Base-by-base conservation (phyloP, 2,888 invertebrate species). In the Pteria penguin region DNA sequence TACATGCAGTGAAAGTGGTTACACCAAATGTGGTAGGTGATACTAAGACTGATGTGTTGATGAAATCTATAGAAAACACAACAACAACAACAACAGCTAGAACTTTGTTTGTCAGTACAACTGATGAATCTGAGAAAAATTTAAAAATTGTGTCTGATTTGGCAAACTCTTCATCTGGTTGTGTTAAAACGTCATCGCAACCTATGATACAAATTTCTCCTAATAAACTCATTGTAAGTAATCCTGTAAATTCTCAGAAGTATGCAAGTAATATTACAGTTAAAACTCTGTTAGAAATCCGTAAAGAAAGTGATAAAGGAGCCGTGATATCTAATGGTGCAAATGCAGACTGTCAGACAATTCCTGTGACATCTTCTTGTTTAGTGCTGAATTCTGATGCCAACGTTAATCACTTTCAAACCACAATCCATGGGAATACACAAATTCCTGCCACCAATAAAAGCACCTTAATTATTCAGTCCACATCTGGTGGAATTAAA, bases 191-290 rank as follows among this genome's bases (percentile, higher is more conserved):
- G 8, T 14, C 18, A 45, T 18, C 45, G 18, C 8, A 8, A 45
- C 45, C 45, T 8, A 45, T 45, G 8, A 45, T 45, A 45, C 45
- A 18, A 8, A 45, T 45, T 8, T 45, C 45, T 14, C 45, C 45
- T 18, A 45, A 45, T 45, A 45, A 45, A 45, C 18, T 45, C 11
- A n/a, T n/a, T n/a, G n/a, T n/a, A n/a, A n/a, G n/a, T n/a, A n/a
- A n/a, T n/a, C n/a, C n/a, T n/a, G 8, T 18, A 45, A 75, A 77
- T n/a, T 68, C 70, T 24, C 57, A 72, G 24, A 87, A 88, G 63
- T 90, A 90, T 76, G 89, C 90, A 14, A 85, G 84, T 24, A 90
- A 89, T 76, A 86, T 90, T 22, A 91, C 91, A 14, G 91, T 91
- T 0, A 89, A 89, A 82, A 86, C 85, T 31, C 77, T 91, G 57